Percentiles rank a stretch among this genome's conserved stretches.
These are phyloP conservation scores for Parnassius apollo DNA, from an alignment of 2,888 invertebrate species.

Conservation along the genomic window DNA sequence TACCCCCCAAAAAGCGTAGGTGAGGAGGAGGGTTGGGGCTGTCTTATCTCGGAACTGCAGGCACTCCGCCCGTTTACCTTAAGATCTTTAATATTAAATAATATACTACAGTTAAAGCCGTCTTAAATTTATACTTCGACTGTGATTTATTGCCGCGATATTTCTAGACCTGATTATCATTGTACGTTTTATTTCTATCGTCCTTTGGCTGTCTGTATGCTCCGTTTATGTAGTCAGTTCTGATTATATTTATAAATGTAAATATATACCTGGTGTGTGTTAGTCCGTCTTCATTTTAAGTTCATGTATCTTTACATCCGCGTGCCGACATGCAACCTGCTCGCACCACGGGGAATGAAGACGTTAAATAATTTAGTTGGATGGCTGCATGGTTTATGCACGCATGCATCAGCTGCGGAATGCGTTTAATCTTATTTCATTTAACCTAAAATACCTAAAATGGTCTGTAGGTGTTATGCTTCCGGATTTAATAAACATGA, in stretches of 20 bases:
- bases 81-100: conserved; percentile 81
- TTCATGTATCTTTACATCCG: conserved; percentile 64
- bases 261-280: conserved; percentile 1
- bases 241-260: conserved; percentile 1
- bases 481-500: conserved; percentile 8
- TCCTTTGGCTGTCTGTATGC: conserved; percentile 5
- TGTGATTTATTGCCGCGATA: conserved; percentile 54
- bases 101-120: conserved; percentile 74
- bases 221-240: too few species aligned
- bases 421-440: conserved; percentile 39
- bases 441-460: conserved; percentile 32
- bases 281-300: conserved; percentile 32
- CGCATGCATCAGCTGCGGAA: conserved; percentile 51
- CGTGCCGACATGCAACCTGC: conserved; percentile 74
- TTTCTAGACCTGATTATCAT: conserved; percentile 23
- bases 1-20: conserved; percentile 59
- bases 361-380: conserved; percentile 79
- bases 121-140: conserved; percentile 54
- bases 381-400: conserved; percentile 68
- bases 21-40: conserved; percentile 47
- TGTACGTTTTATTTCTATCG: conserved; percentile 13
- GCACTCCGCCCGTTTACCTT: conserved; percentile 77
- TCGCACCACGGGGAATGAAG: conserved; percentile 76
- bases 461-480: conserved; percentile 6
- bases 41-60: conserved; percentile 80